A percentile compares a stretch with the other conserved stretches of the same genome.
These are phyloP conservation scores for Neomorphus geoffroyi DNA, from an alignment of 2,797 vertebrate genomes.

Conservation along the genomic window DNA sequence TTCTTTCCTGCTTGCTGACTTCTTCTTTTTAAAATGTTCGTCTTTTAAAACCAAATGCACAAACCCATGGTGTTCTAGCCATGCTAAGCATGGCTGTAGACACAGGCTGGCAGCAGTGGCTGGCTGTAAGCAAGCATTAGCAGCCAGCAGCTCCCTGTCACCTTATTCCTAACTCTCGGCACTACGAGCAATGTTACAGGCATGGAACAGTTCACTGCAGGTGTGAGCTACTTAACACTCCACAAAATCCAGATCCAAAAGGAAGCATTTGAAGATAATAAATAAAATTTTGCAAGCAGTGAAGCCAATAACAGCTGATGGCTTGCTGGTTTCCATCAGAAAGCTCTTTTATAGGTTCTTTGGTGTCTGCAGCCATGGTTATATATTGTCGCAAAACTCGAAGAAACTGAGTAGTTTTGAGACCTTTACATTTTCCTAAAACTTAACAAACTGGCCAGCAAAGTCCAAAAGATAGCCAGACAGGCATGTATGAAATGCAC, in stretches of 20 bases:
- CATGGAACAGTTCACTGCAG: not conserved
- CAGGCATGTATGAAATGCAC: accelerated
- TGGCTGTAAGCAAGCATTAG: not conserved
- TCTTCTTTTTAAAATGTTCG: not conserved
- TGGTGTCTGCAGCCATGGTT: not conserved
- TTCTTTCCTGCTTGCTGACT: not conserved
- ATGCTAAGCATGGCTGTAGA: not conserved
- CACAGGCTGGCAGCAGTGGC: not conserved
- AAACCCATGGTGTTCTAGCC: not conserved
- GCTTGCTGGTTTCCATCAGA: not conserved
- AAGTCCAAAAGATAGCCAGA: not conserved
- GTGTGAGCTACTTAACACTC: not conserved
- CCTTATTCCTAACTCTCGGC: not conserved
- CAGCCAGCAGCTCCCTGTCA: not conserved
- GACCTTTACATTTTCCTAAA: not conserved
- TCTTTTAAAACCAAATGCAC: not conserved
- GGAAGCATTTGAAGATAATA: not conserved
- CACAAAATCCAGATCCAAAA: not conserved
- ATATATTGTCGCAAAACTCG: not conserved
- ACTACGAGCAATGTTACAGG: not conserved
- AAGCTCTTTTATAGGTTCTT: not conserved
- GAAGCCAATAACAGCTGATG: not conserved
- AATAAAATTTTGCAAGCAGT: not conserved
- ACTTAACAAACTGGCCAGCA: not conserved
- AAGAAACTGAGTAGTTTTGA: not conserved